These are phyloP conservation scores for Tonatia bakeri DNA, from an alignment of 2,113 vertebrate species.

Conservation along the genomic window DNA sequence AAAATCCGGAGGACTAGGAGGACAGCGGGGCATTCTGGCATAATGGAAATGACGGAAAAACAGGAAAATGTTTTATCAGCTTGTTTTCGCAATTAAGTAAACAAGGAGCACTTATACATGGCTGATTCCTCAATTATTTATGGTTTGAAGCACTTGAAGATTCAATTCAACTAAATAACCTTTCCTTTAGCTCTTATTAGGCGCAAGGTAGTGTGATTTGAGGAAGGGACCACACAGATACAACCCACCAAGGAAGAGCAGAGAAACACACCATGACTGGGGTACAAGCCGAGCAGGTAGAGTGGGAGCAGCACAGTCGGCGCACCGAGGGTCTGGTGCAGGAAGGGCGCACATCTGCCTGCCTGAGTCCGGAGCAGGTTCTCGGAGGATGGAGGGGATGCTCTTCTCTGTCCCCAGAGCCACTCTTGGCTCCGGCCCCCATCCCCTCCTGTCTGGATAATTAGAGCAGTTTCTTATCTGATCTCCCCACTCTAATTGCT, in stretches of 20 bases:
- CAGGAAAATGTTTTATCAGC: constrained; percentile 24
- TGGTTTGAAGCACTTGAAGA: constrained; percentile 67
- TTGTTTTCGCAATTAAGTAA: constrained; percentile 72
- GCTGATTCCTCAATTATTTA: constrained; percentile 67
- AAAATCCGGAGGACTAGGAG: background rate
- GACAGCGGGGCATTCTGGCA: background rate
- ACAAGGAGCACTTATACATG: constrained; percentile 59
- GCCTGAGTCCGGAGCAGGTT: background rate
- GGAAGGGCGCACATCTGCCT: background rate
- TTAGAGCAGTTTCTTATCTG: background rate
- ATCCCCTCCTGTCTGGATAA: background rate
- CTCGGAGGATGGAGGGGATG: fast-evolving
- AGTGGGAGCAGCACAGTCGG: background rate
- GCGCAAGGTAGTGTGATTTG: constrained; percentile 27
- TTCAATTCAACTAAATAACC: constrained; percentile 63
- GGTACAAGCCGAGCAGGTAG: background rate
- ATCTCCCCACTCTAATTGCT: background rate
- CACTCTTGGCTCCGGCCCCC: background rate
- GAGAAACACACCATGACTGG: background rate
- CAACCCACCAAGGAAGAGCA: background rate
- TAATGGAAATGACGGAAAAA: constrained; percentile 41
- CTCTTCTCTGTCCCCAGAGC: background rate
- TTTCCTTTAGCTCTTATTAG: constrained; percentile 37
- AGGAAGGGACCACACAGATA: background rate
- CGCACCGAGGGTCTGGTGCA: background rate